Evolutionary conservation across 2,797 vertebrate genomes (phyloP).

Genomic region (Alfaro cultratus): DNA sequence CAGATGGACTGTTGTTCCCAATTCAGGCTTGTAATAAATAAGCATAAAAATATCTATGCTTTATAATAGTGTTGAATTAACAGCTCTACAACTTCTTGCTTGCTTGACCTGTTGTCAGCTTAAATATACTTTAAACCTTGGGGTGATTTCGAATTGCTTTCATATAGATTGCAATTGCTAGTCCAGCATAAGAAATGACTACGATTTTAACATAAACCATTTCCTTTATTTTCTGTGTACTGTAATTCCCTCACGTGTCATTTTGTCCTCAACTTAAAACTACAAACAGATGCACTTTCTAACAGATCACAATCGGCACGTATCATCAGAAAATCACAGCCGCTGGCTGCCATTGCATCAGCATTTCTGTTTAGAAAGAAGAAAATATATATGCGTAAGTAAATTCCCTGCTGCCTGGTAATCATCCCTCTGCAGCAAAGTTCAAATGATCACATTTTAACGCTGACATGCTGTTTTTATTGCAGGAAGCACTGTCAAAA

Average conservation of each 20-base stretch:
- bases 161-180: not conserved
- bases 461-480: not conserved
- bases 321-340: slow-evolving; percentile 7
- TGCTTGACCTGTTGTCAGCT: slow-evolving; percentile 4
- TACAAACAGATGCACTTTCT: not conserved
- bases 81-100: not conserved
- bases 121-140: slow-evolving; percentile 2
- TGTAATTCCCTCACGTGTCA: too few relatives aligned
- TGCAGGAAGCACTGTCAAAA: slow-evolving; percentile 4
- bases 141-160: not conserved
- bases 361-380: slow-evolving; percentile 2
- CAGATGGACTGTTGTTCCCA: too few relatives aligned
- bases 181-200: not conserved
- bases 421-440: slow-evolving; percentile 4
- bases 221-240: not conserved
- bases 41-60: not conserved
- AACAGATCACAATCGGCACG: not conserved
- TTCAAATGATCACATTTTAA: slow-evolving; percentile 1
- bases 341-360: slow-evolving; percentile 4
- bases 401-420: slow-evolving; percentile 8
- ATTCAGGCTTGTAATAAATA: not conserved
- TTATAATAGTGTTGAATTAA: slow-evolving; percentile 13
- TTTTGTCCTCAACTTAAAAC: not conserved
- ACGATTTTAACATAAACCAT: not conserved
- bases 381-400: not conserved